Evolutionary conservation across 2,113 vertebrate species (phyloP), one percentile per base, ranked within the genome.

Genomic region (Morone chrysops): DNA sequence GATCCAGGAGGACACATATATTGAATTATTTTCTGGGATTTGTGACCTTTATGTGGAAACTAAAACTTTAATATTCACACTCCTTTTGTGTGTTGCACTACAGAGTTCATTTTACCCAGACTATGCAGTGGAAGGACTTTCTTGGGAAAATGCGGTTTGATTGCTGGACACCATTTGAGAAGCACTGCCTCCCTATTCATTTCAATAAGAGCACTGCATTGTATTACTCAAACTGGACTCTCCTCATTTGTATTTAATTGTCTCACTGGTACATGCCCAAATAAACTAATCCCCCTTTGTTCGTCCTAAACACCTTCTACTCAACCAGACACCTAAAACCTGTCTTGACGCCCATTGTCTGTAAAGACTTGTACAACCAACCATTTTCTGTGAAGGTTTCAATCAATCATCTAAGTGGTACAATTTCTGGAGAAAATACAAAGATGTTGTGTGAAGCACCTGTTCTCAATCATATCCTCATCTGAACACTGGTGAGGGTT

Each of bases 331-430:
- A 12, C 2, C 66, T 18, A 40, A n/a, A 17, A 36, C 3, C 57
- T 31, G n/a, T 41, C 18, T 50, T 12, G 8, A 17, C 14, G 41
- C 38, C 54, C 31, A 25, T 14, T 47, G 14, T 13, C 31, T 60
- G 51, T 22, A 18, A 78, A 25, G 36, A 50, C 11, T 14, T 68
- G 4, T n/a, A 8, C 13, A 31, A 41, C 38, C 38, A 0, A 53
- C 31, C 31, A 31, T 71, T 65, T 0, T 38, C 20, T 13, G 22
- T 18, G 78, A 38, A 18, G 40, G 25, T 22, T 62, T 5, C 6
- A 8, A 80, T 80, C 50, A 72, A 36, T 79, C 77, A 54, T 65
- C 48, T 63, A 1, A 12, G 20, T 41, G 38, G 47, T 31, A 20
- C n/a, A 11, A 43, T 2, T n/a, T 60, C 56, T 14, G 22, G 56